phyloP scores from a whole-genome alignment of 2,113 vertebrate species.

The Odocoileus hemionus region DNA sequence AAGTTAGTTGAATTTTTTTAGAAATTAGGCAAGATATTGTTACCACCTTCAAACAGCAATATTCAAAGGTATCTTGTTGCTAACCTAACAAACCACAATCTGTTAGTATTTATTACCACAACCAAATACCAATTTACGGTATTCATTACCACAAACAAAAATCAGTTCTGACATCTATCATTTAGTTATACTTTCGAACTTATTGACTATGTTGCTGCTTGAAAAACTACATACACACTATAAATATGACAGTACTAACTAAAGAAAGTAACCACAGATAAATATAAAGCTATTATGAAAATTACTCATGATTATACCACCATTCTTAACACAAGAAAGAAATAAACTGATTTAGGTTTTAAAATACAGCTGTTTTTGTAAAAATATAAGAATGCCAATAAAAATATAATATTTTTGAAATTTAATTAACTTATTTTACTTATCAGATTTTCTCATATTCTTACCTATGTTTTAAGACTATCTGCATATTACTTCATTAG shows the following conservation, averaged over 20 bases:
- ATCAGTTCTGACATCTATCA: not conserved
- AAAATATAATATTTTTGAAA: not conserved
- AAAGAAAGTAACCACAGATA: not conserved
- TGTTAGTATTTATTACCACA: not conserved
- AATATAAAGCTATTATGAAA: not conserved
- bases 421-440: not conserved
- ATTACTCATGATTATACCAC: not conserved
- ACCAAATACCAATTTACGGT: not conserved
- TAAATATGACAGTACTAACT: not conserved
- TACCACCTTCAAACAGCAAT: not conserved
- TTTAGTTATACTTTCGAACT: not conserved
- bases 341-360: not conserved
- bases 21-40: not conserved
- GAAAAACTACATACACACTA: not conserved
- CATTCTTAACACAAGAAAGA: not conserved
- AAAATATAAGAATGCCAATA: not conserved
- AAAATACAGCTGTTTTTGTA: not conserved
- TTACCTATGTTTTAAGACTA: not conserved
- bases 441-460: not conserved
- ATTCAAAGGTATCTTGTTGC: not conserved
- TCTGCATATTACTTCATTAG: not conserved
- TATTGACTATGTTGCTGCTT: not conserved
- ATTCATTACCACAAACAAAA: not conserved
- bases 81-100: not conserved
- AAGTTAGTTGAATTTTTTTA: not conserved